A percentile compares a stretch with the other conserved stretches of the same genome.
Conservation (phyloP, 2,113 vertebrate genomes). For the Helogale parvula region DNA sequence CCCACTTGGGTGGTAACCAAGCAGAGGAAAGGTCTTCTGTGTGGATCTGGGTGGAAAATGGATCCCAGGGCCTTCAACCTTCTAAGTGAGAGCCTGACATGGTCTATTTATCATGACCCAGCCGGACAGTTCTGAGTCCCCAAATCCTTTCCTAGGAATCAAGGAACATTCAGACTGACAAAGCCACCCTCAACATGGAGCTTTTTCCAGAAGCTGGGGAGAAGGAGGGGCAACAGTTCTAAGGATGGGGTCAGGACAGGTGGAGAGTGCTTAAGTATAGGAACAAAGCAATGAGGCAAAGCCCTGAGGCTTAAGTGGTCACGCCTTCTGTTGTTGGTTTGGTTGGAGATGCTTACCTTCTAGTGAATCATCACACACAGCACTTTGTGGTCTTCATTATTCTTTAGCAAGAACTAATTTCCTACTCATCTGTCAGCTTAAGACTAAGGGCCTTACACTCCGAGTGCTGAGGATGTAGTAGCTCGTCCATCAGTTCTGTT, state of each 20-base stretch:
- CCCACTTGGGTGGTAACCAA: not conserved
- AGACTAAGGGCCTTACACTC: slow-evolving; percentile 48
- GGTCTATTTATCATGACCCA: not conserved
- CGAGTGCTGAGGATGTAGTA: slow-evolving; percentile 51
- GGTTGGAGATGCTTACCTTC: not conserved
- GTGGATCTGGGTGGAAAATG: not conserved
- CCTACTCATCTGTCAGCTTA: slow-evolving; percentile 52
- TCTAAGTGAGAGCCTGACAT: not conserved
- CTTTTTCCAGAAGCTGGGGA: not conserved
- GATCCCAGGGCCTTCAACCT: not conserved
- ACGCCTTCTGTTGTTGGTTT: not conserved
- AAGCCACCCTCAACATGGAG: accelerated
- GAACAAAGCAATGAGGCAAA: not conserved
- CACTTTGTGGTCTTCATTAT: slow-evolving; percentile 42
- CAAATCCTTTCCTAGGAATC: not conserved
- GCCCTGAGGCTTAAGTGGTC: not conserved
- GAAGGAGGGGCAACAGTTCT: not conserved
- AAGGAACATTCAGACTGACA: not conserved
- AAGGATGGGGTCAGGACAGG: not conserved
- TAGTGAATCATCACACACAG: slow-evolving; percentile 20
- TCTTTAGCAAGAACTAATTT: slow-evolving; percentile 64
- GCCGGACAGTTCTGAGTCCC: not conserved
- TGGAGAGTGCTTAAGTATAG: not conserved
- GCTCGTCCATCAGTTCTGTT: slow-evolving; percentile 61
- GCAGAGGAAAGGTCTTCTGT: not conserved